Evolutionary conservation across 2,888 invertebrate genomes (phyloP), one percentile per base, ranked within the genome.

Genomic region (Leucania comma): DNA sequence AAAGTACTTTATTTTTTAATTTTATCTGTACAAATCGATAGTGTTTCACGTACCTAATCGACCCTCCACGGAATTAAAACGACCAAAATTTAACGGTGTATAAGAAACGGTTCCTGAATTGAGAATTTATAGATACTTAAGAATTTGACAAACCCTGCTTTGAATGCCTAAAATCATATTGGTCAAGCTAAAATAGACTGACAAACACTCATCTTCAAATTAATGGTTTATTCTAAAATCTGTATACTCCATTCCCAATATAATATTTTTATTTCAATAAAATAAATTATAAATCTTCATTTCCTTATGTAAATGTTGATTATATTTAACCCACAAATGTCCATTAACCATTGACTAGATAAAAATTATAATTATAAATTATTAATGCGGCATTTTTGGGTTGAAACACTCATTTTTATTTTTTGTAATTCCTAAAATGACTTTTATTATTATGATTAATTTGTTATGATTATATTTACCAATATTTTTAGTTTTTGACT

Each of bases 241-340:
- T n/a, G 12, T 22, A 12, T 38, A 38, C 14, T 14, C 12, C 38
- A 38, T 14, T 38, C 38, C 12, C 12, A 38, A 38, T 38, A 38
- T 1, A 12, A 38, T 38, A n/a, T n/a, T n/a, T n/a, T n/a, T 1
- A 56, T 32, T 48, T 35, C 1, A 20, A 51, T 62, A 6, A 51
- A 62, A 32, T 10, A 51, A 35, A 9, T n/a, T 24, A 20, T 53
- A 10, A 42, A 14, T 46, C 12, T 14, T 48, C 32, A 14, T 17
- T 17, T 2, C 5, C 10, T 24, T 0, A 17, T 42, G 29, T 14
- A 26, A 8, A 48, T 56, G 50, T 58, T 53, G 3, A 14, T 58
- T 57, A 10, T 62, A 48, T 75, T 79, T 75, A 75, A 78, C 81
- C 76, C 65, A 62, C 17, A 69, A 69, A 78, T 69, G 58, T 60